Evolutionary conservation across 2,113 vertebrate species (phyloP), one percentile per base, ranked within the genome.

Genomic region (Caloenas nicobarica): DNA sequence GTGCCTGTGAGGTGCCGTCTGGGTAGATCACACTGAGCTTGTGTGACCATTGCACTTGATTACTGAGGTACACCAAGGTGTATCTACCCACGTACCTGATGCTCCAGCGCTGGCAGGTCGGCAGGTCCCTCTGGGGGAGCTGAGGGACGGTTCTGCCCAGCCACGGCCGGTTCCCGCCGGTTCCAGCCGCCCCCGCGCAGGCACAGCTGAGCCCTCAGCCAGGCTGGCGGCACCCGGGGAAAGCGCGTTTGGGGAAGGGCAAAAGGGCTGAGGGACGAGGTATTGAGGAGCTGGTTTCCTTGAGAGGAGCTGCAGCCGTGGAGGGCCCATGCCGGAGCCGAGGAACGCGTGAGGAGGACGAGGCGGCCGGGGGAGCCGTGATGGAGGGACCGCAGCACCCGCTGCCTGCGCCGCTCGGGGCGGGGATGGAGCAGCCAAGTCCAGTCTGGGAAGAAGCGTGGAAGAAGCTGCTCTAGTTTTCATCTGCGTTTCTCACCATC

Each of bases 331-430:
- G 2, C 16, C 9, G 25, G 72, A 36, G 57, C 42, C 9, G 15
- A 14, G 18, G 26, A 36, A 21, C 0, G 1, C 0, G 5, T 33
- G 68, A 36, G 86, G 69, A 28, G 25, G 51, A 44, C 13, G 74
- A 12, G 11, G 33, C 1, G 1, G 56, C 54, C 13, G 5, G 38
- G 16, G 48, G 23, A 60, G 13, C 34, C 2, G 0, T 24, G 10
- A 19, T 2, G 33, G 66, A 28, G 4, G 1, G 48, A n/a, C 22
- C 23, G 24, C 48, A 40, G 10, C 6, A 5, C 40, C 16, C 46
- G 11, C 3, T 23, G 34, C 6, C 50, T 9, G n/a, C 24, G 1
- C 42, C 2, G 3, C n/a, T 17, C 4, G 1, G 17, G 17, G 53
- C 34, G 22, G 22, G 22, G 51, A 7, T 2, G 24, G 50, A 16